These are phyloP conservation scores for Girardinus metallicus DNA, from an alignment of 2,797 vertebrate species.

Conservation along the genomic window DNA sequence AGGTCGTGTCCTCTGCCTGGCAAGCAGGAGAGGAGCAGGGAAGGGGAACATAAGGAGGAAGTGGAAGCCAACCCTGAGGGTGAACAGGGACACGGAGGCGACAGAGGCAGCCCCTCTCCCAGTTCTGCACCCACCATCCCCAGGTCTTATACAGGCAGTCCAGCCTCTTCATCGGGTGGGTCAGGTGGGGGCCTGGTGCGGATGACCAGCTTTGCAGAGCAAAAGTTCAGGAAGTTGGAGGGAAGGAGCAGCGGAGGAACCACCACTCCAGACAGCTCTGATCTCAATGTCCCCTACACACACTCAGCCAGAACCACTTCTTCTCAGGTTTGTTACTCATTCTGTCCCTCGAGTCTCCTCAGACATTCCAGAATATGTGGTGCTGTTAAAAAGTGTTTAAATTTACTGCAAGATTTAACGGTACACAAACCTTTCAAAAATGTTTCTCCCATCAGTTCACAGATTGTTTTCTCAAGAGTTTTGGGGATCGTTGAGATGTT, in stretches of 20 bases:
- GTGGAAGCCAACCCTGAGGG: constrained; percentile 24
- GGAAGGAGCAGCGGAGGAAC: constrained; percentile 93
- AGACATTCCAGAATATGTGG: not conserved
- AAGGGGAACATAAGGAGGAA: constrained; percentile 34
- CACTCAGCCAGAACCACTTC: constrained; percentile 79
- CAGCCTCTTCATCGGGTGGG: constrained; percentile 86
- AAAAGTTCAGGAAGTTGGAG: constrained; percentile 95
- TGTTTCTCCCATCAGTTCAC: not conserved
- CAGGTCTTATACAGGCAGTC: constrained; percentile 89
- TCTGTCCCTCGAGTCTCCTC: not conserved
- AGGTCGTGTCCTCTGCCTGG: constrained; percentile 78
- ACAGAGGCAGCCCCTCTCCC: constrained; percentile 83
- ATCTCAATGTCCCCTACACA: constrained; percentile 87
- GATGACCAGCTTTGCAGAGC: constrained; percentile 99
- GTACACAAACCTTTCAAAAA: not conserved
- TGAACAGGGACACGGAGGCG: constrained; percentile 44
- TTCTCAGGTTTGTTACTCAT: constrained; percentile 77
- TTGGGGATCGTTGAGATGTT: not conserved
- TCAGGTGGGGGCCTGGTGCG: constrained; percentile 79
- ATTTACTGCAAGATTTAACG: not conserved
- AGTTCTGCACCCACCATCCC: constrained; percentile 82
- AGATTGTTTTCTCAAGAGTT: not conserved
- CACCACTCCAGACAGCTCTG: constrained; percentile 94
- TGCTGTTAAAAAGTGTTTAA: not conserved
- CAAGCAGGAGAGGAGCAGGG: constrained; percentile 48